These are phyloP conservation scores for Sycophaga agraensis DNA, from an alignment of 1,140 invertebrate genomes.

Conservation along the genomic window DNA sequence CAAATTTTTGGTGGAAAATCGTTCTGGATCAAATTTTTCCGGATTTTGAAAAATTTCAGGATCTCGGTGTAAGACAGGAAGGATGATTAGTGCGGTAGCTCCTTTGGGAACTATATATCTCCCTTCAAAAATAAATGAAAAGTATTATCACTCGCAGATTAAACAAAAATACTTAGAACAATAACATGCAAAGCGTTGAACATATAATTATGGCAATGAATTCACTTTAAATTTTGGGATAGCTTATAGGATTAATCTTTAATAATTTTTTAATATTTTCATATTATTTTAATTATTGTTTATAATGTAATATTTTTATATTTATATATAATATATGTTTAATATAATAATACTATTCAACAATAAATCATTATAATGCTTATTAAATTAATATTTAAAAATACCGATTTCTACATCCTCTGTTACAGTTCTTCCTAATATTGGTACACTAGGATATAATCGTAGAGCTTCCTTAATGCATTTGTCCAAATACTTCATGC, in stretches of 20 bases:
- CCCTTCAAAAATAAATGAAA: no score
- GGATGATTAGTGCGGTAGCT: conserved; percentile 58
- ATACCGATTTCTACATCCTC: conserved; percentile 65
- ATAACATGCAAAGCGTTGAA: no score
- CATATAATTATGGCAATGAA: no score
- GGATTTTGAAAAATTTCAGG: conserved; percentile 69
- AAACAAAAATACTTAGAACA: no score
- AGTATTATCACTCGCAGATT: no score
- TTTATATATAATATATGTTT: no score
- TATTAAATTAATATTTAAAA: not conserved
- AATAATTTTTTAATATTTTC: no score
- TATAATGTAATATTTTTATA: no score
- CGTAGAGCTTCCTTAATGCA: conserved; percentile 71
- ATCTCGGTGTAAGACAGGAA: conserved; percentile 69
- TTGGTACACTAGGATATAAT: conserved; percentile 73
- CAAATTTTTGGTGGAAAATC: conserved; percentile 68
- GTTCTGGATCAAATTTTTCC: conserved; percentile 74
- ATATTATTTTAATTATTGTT: no score
- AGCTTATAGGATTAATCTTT: no score
- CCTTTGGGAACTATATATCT: conserved; percentile 58
- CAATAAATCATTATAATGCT: no score
- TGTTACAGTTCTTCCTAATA: conserved; percentile 64
- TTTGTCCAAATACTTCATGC: conserved; percentile 73
- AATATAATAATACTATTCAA: not conserved
- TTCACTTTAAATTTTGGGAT: no score